phyloP scores from a whole-genome alignment of 2,888 invertebrate species.

The Scaptomyza parva region DNA sequence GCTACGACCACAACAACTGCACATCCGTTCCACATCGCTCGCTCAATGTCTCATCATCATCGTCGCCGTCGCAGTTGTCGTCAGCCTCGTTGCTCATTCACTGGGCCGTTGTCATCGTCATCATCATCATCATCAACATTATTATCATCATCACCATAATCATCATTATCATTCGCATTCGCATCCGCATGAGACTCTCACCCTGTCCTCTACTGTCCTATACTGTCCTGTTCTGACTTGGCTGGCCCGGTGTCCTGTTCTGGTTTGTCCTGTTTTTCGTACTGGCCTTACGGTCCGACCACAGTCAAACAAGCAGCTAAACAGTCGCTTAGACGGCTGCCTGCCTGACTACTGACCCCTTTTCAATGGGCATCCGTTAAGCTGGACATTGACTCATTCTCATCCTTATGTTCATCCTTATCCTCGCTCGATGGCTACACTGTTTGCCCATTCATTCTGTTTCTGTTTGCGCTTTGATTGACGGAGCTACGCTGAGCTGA shows the following conservation, averaged over 20 bases:
- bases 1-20: slow-evolving; percentile 75
- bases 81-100: slow-evolving; percentile 69
- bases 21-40: slow-evolving; percentile 80
- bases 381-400: slow-evolving; percentile 46
- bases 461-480: slow-evolving; percentile 81
- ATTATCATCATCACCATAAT: slow-evolving; percentile 17
- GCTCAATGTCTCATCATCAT: slow-evolving; percentile 76
- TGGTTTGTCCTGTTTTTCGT: slow-evolving; percentile 12
- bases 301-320: slow-evolving; percentile 80
- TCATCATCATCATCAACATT: slow-evolving; percentile 27
- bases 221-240: slow-evolving; percentile 15
- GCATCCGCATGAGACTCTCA: slow-evolving; percentile 32
- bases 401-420: slow-evolving; percentile 2
- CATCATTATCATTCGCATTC: slow-evolving; percentile 28
- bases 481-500: slow-evolving; percentile 73
- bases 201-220: slow-evolving; percentile 14
- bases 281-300: slow-evolving; percentile 50
- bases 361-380: slow-evolving; percentile 78
- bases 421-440: slow-evolving; percentile 43
- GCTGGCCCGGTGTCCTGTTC: slow-evolving; percentile 11
- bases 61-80: slow-evolving; percentile 67
- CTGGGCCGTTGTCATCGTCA: slow-evolving; percentile 38
- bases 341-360: slow-evolving; percentile 71
- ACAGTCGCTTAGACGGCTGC: slow-evolving; percentile 73
- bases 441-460: slow-evolving; percentile 82